Evolutionary conservation across 2,888 invertebrate species (phyloP), one percentile per base, ranked within the genome.

Genomic region (Drosophila fulvimacula): DNA sequence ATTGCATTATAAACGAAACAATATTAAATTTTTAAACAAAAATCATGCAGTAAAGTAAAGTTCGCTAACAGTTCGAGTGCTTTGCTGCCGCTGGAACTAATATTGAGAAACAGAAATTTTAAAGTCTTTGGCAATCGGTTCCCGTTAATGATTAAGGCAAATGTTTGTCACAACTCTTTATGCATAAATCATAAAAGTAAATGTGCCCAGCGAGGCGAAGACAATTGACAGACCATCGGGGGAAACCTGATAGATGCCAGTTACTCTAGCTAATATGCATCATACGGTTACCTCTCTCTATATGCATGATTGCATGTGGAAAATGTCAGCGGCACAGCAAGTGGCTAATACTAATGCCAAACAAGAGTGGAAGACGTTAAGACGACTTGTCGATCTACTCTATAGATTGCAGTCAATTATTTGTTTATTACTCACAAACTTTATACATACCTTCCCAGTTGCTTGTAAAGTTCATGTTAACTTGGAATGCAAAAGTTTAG

Each of bases 251-350:
- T 74, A 76, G 75, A 57, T 75, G 56, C 42, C 69, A 59, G 42
- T 39, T 36, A 51, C 48, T 19, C 32, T 32, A 48, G 19, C 63
- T 58, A 69, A 51, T 56, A 39, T 67, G 51, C 61, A 62, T 41
- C 73, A 53, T 69, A 64, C 65, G 46, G 60, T 65, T 81, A 48
- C 61, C 60, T 63, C 62, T 67, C 46, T 30, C 60, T 60, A 57
- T 65, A 66, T 84, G 89, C 76, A 52, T 88, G 78, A 86, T 86
- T 88, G 83, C 86, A 44, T 82, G 48, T 70, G 72, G 72, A 66
- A 80, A 81, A 80, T 81, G 69, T 81, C 63, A 69, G 52, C 61
- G 67, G 49, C 63, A 61, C 65, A 44, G 61, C 70, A 74, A 66
- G 79, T 79, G 73, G 77, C 64, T 69, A 65, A 73, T 73, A 57